Evolutionary conservation across 2,888 invertebrate species (phyloP), one percentile per base, ranked within the genome.

Genomic region (Phaonia tiefii): DNA sequence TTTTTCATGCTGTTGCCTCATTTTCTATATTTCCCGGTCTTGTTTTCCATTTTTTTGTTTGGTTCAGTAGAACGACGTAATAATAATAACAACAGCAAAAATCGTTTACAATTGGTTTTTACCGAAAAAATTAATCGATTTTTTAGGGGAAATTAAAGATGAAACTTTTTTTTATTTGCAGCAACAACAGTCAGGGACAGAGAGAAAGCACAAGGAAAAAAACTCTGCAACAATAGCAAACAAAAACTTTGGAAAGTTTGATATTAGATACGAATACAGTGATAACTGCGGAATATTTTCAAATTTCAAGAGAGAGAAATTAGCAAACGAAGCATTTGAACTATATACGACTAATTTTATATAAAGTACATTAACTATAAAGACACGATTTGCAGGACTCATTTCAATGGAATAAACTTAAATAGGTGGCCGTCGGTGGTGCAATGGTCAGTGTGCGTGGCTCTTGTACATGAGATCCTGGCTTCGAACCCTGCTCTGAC

Each of bases 91-190:
- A 72, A 73, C 37, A 65, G 39, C 63, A 65, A 51, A 65, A 73
- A 63, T 63, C 42, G 63, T 60, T 63, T 63, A 51, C 49, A 46
- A 37, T 49, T 60, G 60, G 60, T 37, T 72, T 63, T 60, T 42
- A 10, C 63, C 42, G n/a, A 39, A 63, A 39, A 72, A 72, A 72
- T 63, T 72, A 72, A 72, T 72, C 72, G 72, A 72, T 72, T 72
- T 72, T 72, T 72, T 72, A 72, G 63, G 70, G 63, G 63, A 65
- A 60, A 76, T 65, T 70, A 54, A 67, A 70, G 54, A 76, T 60
- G 65, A 70, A 65, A 76, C 70, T 65, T 65, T 67, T 67, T 31
- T 31, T 31, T 3, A n/a, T n/a, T n/a, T n/a, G n/a, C n/a, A 13
- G 44, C 39, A 39, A 56, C 31, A 39, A 42, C 56, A 20, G 37